Evolutionary conservation across 1,140 invertebrate species (phyloP), one percentile per base, ranked within the genome.

Genomic region (Charaxes varanes): DNA sequence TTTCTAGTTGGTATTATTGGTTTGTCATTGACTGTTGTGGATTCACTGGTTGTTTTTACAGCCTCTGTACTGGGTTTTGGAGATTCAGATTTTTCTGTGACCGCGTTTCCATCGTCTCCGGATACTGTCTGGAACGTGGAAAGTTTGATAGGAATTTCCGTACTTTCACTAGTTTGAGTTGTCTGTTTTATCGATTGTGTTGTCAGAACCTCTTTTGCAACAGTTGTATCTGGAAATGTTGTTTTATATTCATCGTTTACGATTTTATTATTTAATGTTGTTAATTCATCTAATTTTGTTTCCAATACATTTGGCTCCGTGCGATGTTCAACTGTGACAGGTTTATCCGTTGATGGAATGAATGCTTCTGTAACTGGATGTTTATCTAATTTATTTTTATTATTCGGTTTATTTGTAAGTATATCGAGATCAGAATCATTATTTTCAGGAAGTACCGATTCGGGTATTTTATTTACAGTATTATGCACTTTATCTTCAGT

Each of bases 61-160:
- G 40, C 23, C 38, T 58, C 41, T 11, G 46, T 53, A 6, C 33
- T 24, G 6, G 50, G 34, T 43, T 45, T 52, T 11, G 12, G 10
- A 37, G 62, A 14, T 24, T 66, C 42, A 28, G 62, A 35, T 45
- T 66, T 72, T 2, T 70, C 68, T 3, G 71, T 62, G 4, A 48
- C 27, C 23, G 44, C 32, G 34, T 59, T 66, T 16, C 5, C 62
- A 17, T 32, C 23, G 19, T 64, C 68, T 8, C 65, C 64, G 44
- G 85, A 78, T 4, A 87, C 76, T 7, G 78, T 73, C 64, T 86
- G 85, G 69, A 86, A 87, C 28, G 86, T 87, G 6, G 84, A 84
- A 23, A 87, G 16, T 63, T 85, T 86, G 4, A 74, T 60, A 4
- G 84, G 71, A 6, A 71, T 21, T 53, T 84, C 80, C 6, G 84